These are phyloP conservation scores for Nannoperca australis DNA, from an alignment of 2,797 vertebrate genomes.

Conservation along the genomic window DNA sequence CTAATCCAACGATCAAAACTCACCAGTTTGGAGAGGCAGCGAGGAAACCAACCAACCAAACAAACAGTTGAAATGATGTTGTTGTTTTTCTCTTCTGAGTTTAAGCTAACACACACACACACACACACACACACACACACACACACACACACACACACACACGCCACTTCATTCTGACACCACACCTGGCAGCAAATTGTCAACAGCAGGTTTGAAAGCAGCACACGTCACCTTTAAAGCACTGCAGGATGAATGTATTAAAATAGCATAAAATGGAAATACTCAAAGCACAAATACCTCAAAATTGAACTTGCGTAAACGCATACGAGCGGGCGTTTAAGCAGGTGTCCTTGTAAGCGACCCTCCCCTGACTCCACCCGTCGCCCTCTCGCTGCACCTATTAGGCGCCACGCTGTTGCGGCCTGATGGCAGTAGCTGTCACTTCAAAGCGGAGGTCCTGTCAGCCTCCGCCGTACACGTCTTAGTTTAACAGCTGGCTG, in stretches of 20 bases:
- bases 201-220: conserved; percentile 12
- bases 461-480: conserved; percentile 46
- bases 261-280: not conserved
- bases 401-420: conserved; percentile 36
- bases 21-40: not conserved
- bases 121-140: no score
- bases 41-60: not conserved
- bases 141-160: not conserved
- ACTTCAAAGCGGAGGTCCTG: conserved; percentile 57
- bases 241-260: not conserved
- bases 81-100: not conserved
- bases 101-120: not conserved
- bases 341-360: not conserved
- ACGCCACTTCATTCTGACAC: not conserved
- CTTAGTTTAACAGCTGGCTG: conserved; percentile 62
- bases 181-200: conserved; percentile 1
- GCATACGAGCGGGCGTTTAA: no score
- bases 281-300: not conserved
- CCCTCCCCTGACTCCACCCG: conserved; percentile 13
- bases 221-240: conserved; percentile 3
- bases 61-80: not conserved
- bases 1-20: not conserved
- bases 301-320: not conserved
- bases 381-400: conserved; percentile 24
- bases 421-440: conserved; percentile 48